Evolutionary conservation across 2,888 invertebrate genomes (phyloP), one percentile per base, ranked within the genome.

Genomic region (Empis livida): DNA sequence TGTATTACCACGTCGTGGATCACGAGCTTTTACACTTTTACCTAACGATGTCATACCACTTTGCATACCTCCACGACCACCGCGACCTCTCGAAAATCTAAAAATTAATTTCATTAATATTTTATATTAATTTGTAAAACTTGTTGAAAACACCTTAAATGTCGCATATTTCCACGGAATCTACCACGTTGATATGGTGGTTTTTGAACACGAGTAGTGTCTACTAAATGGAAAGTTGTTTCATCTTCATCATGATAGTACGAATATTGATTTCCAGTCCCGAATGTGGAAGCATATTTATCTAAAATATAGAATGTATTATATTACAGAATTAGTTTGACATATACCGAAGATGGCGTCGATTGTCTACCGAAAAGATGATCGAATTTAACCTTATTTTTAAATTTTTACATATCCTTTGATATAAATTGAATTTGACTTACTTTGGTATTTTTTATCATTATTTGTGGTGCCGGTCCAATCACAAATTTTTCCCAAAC

Each of bases 231-330:
- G 79, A 99, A 99, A 44, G 92, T 89, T 55, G 90, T 89, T 68
- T 99, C 99, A 65, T 99, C 99, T 66, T 99, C 97, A 59, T 99
- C 99, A 60, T 97, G 97, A 65, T 90, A 94, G 68, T 99, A 99
- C 0, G 97, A 92, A 70, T 99, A 99, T 59, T 96, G 96, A 61
- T 86, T 93, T 41, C 92, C 94, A 55, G 91, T 89, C 48, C 91
- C 93, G 70, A 93, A 93, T 57, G 89, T 86, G 5, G 92, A 92
- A 41, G 86, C 82, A 64, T 93, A 94, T 68, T 93, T 93, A 62
- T 84, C 89, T 89, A 59, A 13, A 61, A 35, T 37, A 35, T 8
- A 30, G 11, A 31, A 37, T 30, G 15, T 16, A 23, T 27, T 27
- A 27, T 13, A 11, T 14, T 46, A 32, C 39, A 20, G 42, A 11